Conservation (phyloP, 2,888 invertebrate genomes). For the Apotomis turbidana region DNA sequence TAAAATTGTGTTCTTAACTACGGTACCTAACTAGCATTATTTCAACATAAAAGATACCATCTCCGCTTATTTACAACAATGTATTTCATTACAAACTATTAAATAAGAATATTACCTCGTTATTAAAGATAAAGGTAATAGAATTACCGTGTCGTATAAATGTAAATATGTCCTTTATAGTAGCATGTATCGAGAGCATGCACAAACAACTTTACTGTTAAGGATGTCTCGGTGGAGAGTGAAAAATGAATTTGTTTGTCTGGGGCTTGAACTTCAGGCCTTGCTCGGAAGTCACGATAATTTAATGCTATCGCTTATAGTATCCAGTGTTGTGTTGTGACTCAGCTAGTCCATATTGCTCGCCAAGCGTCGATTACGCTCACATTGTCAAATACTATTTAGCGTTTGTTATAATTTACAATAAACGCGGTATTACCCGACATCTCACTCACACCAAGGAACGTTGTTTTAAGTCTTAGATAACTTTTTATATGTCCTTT, state of each 20-base stretch:
- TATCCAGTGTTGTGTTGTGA: slow-evolving; percentile 1
- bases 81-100: slow-evolving; percentile 20
- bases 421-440: too few species aligned
- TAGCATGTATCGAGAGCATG: background rate
- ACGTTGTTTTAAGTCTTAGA: background rate
- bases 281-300: slow-evolving; percentile 29
- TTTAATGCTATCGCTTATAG: slow-evolving; percentile 18
- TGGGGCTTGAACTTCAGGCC: slow-evolving; percentile 18
- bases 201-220: slow-evolving; percentile 14
- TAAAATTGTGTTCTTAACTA: background rate
- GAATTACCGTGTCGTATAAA: slow-evolving; percentile 13
- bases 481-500: too few species aligned
- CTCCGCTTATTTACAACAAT: background rate
- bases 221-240: slow-evolving; percentile 23
- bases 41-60: too few species aligned
- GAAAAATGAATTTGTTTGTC: slow-evolving; percentile 15
- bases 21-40: background rate
- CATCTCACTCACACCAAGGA: too few species aligned
- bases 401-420: background rate
- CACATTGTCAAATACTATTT: background rate
- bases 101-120: slow-evolving; percentile 28
- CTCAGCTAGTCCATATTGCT: slow-evolving; percentile 6
- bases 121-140: slow-evolving; percentile 29
- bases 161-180: slow-evolving; percentile 23
- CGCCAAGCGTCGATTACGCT: background rate